phyloP scores from a whole-genome alignment of 1,140 invertebrate species.

The Triops longicaudatus region DNA sequence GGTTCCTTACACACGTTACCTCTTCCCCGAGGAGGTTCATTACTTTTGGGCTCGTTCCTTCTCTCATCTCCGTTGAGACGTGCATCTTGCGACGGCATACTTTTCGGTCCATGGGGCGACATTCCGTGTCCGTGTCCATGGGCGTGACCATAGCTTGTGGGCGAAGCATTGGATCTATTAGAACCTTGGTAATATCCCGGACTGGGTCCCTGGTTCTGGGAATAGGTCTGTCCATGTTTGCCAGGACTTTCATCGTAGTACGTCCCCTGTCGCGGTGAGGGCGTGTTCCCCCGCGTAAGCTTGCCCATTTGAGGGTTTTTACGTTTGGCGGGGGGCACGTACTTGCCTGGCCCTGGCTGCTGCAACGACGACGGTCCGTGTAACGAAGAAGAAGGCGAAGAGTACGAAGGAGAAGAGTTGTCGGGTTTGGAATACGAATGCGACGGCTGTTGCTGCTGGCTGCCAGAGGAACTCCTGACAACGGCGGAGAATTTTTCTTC shows the following conservation, averaged over 20 bases:
- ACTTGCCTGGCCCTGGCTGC: slow-evolving; percentile 48
- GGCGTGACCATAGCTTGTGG: neutral
- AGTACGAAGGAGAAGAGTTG: neutral
- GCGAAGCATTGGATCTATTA: neutral
- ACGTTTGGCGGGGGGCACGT: slow-evolving; percentile 65
- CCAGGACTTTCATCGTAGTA: slow-evolving; percentile 5
- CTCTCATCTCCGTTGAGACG: neutral
- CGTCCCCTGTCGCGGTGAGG: slow-evolving; percentile 36
- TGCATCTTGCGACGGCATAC: neutral
- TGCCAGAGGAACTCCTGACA: slow-evolving; percentile 32
- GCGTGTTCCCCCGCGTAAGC: slow-evolving; percentile 47
- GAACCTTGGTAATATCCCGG: neutral
- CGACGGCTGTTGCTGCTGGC: slow-evolving; percentile 23
- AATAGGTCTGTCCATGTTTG: neutral
- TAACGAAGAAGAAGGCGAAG: neutral
- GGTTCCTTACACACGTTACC: slow-evolving; percentile 6
- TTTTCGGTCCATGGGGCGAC: neutral
- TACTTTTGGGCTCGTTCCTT: neutral
- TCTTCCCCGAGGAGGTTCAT: neutral
- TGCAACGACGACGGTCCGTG: neutral
- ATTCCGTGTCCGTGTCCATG: neutral
- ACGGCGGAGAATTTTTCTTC: slow-evolving; percentile 57
- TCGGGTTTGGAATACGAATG: slow-evolving; percentile 23
- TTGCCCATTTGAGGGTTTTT: slow-evolving; percentile 52
- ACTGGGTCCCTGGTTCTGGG: neutral